A percentile compares a stretch with the other conserved stretches of the same genome.
Conservation (phyloP, 2,113 vertebrate genomes). For the Microcebus jonahi region DNA sequence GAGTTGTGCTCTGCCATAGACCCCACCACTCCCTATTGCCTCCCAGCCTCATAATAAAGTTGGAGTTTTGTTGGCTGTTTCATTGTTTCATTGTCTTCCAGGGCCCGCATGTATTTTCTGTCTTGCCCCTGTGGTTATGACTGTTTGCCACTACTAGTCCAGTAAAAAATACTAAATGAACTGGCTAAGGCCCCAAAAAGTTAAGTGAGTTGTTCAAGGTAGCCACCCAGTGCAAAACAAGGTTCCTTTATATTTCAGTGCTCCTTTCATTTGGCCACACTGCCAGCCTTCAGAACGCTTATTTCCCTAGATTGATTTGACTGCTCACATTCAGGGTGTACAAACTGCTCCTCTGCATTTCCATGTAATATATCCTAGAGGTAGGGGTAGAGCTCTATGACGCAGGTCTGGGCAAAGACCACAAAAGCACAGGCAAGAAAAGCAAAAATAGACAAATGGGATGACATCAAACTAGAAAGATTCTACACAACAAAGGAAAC, state of each 20-base stretch:
- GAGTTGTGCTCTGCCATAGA: neutral
- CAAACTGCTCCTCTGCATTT: neutral
- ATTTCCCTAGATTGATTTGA: neutral
- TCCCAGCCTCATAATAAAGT: neutral
- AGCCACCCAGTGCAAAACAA: conserved; percentile 13
- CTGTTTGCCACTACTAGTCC: neutral
- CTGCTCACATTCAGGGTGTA: neutral
- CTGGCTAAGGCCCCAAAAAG: conserved; percentile 24
- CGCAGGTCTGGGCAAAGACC: neutral
- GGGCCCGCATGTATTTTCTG: neutral
- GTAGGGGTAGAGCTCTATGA: neutral
- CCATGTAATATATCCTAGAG: neutral
- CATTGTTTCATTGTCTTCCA: neutral
- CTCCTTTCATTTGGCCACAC: neutral
- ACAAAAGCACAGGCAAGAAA: neutral
- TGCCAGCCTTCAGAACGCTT: neutral
- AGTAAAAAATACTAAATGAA: neutral
- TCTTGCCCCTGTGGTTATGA: neutral
- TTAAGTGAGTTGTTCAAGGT: conserved; percentile 58
- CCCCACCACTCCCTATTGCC: neutral
- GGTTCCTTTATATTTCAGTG: neutral
- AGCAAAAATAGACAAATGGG: neutral
- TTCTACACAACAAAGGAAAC: neutral
- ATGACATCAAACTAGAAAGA: neutral
- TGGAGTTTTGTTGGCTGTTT: neutral